Conservation (phyloP, 2,113 vertebrate species). For the Pleuronectes platessa region DNA sequence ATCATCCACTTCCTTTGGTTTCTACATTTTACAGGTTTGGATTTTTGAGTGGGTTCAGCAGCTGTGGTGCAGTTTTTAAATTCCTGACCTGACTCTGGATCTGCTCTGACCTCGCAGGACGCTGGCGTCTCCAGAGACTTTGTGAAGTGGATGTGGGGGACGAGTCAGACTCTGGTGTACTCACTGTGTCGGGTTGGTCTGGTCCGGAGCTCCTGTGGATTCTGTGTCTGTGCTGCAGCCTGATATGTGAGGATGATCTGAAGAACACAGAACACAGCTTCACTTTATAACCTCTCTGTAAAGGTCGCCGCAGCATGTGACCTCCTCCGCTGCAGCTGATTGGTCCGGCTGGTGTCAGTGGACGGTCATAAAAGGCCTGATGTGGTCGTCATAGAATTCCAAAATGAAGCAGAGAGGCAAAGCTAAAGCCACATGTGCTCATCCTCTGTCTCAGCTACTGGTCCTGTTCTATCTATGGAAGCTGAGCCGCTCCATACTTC, state of each 20-base stretch:
- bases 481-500: background rate
- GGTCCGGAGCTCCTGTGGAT: slow-evolving; percentile 16
- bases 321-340: slow-evolving; percentile 21
- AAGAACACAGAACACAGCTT: slow-evolving; percentile 18
- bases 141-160: no score
- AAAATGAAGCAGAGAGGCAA: slow-evolving; percentile 18
- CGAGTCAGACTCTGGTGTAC: background rate
- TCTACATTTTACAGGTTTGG: no score
- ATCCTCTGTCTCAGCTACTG: background rate
- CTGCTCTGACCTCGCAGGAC: no score
- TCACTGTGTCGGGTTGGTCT: slow-evolving; percentile 42
- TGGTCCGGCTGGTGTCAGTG: slow-evolving; percentile 9
- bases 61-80: no score
- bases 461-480: slow-evolving; percentile 49
- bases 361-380: slow-evolving; percentile 59
- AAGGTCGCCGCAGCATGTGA: slow-evolving; percentile 47
- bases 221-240: background rate
- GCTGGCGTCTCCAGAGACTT: background rate
- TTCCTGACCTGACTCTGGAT: background rate
- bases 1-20: no score
- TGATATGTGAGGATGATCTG: slow-evolving; percentile 4
- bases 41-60: no score
- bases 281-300: slow-evolving; percentile 64
- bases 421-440: slow-evolving; percentile 45
- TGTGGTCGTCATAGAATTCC: slow-evolving; percentile 28